Conservation (phyloP, 2,113 vertebrate species). For the Conger conger region DNA sequence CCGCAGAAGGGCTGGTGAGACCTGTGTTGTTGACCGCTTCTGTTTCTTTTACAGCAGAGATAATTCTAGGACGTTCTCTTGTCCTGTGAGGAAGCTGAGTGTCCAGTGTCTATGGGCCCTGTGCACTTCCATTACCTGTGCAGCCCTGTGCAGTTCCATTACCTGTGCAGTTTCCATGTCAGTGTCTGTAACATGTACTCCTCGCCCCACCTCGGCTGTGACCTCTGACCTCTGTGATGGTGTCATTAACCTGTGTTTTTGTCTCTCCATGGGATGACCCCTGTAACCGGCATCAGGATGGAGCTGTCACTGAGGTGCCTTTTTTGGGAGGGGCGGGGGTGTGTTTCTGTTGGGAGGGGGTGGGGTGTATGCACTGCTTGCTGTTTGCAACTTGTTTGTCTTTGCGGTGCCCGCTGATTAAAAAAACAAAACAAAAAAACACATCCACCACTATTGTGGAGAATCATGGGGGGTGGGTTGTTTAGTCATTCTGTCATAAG, state of each 20-base stretch:
- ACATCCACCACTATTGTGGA: neutral
- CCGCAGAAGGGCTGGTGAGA: neutral
- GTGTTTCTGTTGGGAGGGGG: slow-evolving; percentile 35
- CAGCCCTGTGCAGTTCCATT: neutral
- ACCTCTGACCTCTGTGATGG: neutral
- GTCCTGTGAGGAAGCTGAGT: neutral
- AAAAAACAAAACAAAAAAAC: too few species aligned
- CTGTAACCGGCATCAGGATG: slow-evolving; percentile 22
- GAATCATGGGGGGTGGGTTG: neutral
- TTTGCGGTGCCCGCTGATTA: neutral
- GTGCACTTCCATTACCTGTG: neutral
- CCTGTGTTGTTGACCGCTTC: neutral
- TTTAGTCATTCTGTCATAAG: neutral
- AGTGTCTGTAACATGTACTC: neutral
- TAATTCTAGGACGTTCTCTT: neutral
- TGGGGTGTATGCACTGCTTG: slow-evolving; percentile 25
- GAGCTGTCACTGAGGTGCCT: slow-evolving; percentile 21
- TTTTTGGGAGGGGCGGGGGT: neutral
- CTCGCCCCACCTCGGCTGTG: neutral
- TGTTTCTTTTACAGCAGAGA: neutral
- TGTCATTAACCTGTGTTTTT: slow-evolving; percentile 15
- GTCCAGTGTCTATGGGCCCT: neutral
- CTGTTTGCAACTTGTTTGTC: slow-evolving; percentile 20
- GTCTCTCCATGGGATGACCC: slow-evolving; percentile 5
- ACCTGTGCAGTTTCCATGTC: neutral